Conservation (phyloP, 1,140 invertebrate species). For the Drosophila varians region DNA sequence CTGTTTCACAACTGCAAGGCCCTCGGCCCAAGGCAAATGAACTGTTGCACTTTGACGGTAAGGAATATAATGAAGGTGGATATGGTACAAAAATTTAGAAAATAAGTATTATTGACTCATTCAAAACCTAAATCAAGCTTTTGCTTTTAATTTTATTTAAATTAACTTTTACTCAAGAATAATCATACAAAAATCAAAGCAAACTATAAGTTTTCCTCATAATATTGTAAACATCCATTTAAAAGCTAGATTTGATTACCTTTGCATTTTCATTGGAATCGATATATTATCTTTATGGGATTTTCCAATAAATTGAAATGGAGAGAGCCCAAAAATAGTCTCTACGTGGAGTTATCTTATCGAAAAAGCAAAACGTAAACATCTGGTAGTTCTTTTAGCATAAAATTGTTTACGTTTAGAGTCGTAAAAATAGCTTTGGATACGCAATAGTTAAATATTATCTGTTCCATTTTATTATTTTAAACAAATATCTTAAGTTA, state of each 20-base stretch:
- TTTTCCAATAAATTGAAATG: background rate
- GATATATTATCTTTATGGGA: no score
- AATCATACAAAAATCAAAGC: no score
- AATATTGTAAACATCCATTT: no score
- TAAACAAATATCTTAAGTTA: no score
- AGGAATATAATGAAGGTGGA: background rate
- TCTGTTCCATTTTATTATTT: background rate
- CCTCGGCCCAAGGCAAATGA: background rate
- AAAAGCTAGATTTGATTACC: no score
- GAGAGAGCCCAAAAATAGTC: background rate
- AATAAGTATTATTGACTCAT: no score
- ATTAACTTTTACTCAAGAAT: no score
- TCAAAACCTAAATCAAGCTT: no score
- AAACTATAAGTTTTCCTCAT: no score
- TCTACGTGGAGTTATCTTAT: constrained; percentile 1
- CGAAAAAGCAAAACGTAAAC: background rate
- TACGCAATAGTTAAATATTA: background rate
- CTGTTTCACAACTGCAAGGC: background rate
- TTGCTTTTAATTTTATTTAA: no score
- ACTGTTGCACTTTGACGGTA: background rate
- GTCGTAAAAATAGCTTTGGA: background rate
- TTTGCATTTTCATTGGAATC: no score
- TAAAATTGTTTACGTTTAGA: background rate
- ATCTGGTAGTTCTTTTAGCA: background rate
- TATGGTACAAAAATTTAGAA: background rate